Evolutionary conservation across 2,113 vertebrate genomes (phyloP).

Genomic region (Nanorana parkeri): DNA sequence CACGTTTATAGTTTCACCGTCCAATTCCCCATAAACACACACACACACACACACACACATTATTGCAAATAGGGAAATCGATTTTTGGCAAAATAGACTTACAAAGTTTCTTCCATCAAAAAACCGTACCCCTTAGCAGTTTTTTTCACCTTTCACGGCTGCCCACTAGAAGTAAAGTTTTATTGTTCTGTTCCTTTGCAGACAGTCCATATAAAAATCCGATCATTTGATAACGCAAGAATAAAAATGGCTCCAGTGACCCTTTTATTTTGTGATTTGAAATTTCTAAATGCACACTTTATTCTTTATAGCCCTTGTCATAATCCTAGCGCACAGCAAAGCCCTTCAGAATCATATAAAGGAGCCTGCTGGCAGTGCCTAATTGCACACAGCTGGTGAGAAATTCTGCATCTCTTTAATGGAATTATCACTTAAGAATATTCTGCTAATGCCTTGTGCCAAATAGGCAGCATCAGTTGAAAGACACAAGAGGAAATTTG

Average conservation of each 20-base stretch:
- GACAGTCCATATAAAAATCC: background rate
- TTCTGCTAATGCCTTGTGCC: constrained; percentile 4
- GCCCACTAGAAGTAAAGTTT: too few species aligned
- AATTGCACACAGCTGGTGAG: constrained; percentile 12
- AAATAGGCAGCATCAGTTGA: background rate
- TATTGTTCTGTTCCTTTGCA: too few species aligned
- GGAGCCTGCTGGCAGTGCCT: constrained; percentile 14
- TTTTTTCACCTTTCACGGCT: too few species aligned
- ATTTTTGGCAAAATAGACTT: too few species aligned
- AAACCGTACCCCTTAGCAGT: too few species aligned
- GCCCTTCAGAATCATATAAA: constrained; percentile 9
- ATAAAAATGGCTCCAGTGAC: background rate
- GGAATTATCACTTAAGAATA: constrained; percentile 9
- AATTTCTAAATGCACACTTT: background rate
- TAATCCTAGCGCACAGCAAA: background rate
- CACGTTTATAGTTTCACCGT: too few species aligned
- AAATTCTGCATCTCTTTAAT: constrained; percentile 4
- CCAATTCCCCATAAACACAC: too few species aligned
- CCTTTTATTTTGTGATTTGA: background rate
- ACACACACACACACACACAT: too few species aligned
- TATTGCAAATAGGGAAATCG: too few species aligned
- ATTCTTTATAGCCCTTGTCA: background rate
- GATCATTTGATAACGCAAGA: background rate
- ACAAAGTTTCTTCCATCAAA: too few species aligned
- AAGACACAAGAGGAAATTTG: background rate